A percentile compares a stretch with the other conserved stretches of the same genome.
Evolutionary conservation across 2,888 invertebrate genomes (phyloP).

Genomic region (Oligia strigilis): DNA sequence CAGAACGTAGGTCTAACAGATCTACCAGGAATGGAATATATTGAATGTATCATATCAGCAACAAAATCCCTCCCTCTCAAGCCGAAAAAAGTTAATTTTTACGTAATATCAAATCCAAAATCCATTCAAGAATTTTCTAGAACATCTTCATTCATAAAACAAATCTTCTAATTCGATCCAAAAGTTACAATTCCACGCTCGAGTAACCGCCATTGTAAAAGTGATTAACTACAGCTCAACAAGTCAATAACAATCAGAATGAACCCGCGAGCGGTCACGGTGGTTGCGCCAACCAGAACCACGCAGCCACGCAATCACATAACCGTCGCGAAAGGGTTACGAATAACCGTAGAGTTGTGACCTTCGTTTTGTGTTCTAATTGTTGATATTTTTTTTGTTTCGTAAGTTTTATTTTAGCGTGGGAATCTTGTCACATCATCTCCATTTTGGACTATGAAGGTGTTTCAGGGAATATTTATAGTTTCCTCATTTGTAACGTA

Average conservation of each 20-base stretch:
- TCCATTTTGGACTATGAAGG: neutral
- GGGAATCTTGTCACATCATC: constrained; percentile 29
- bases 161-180: constrained; percentile 7
- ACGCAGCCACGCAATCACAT: constrained; percentile 38
- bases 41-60: too few relatives aligned
- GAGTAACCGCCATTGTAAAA: constrained; percentile 41
- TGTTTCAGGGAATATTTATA: neutral
- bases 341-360: constrained; percentile 44
- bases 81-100: neutral
- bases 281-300: constrained; percentile 52
- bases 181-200: constrained; percentile 32
- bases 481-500: constrained; percentile 2
- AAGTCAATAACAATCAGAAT: constrained; percentile 29
- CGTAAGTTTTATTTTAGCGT: constrained; percentile 32
- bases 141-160: constrained; percentile 19
- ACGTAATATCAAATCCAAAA: neutral
- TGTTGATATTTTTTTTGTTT: constrained; percentile 19
- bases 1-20: neutral
- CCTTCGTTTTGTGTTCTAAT: constrained; percentile 46
- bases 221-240: constrained; percentile 21
- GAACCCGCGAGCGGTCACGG: constrained; percentile 49
- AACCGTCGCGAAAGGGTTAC: constrained; percentile 56
- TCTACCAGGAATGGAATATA: too few relatives aligned
- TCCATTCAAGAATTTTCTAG: constrained; percentile 3
- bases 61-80: too few relatives aligned